Percentiles rank a stretch among this genome's conserved stretches.
These are phyloP conservation scores for Phacellophora camtschatica DNA, from an alignment of 30 jellyfish, hydroid and myxozoan genomes.

Conservation along the genomic window DNA sequence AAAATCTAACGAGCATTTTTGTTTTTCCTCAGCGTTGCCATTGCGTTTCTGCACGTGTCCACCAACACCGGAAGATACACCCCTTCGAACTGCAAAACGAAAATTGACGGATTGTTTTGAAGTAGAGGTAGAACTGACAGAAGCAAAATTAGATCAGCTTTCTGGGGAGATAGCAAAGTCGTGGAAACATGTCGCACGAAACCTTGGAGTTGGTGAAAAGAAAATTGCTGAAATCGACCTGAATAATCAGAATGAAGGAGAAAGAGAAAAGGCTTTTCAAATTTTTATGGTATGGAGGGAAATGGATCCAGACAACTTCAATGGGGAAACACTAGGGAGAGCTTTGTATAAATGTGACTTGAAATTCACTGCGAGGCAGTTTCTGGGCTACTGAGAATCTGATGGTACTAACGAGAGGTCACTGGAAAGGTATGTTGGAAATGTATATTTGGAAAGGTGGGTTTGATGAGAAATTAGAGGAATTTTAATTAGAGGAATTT, in stretches of 20 bases:
- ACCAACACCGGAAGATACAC: conserved; percentile 45
- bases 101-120: conserved; percentile 33
- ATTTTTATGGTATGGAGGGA: conserved; percentile 92
- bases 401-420: no score
- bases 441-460: no score
- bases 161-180: conserved; percentile 68
- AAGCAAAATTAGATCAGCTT: conserved; percentile 68
- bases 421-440: no score
- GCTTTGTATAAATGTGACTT: conserved; percentile 69
- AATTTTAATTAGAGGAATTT: no score
- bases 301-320: conserved; percentile 78
- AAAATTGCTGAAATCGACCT: conserved; percentile 74
- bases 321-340: conserved; percentile 8
- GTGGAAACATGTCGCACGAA: conserved; percentile 89
- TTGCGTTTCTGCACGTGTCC: conserved; percentile 56
- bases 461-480: no score
- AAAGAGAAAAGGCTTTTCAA: conserved; percentile 91
- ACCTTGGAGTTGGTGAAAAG: conserved; percentile 53
- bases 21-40: no score
- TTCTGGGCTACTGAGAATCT: conserved; percentile 3
- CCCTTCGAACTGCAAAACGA: conserved; percentile 67
- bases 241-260: conserved; percentile 71
- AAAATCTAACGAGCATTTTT: no score
- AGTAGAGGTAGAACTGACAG: conserved; percentile 45
- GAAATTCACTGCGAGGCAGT: conserved; percentile 76